Conservation (phyloP, 2,797 vertebrate genomes). For the Oryzias sinensis region DNA sequence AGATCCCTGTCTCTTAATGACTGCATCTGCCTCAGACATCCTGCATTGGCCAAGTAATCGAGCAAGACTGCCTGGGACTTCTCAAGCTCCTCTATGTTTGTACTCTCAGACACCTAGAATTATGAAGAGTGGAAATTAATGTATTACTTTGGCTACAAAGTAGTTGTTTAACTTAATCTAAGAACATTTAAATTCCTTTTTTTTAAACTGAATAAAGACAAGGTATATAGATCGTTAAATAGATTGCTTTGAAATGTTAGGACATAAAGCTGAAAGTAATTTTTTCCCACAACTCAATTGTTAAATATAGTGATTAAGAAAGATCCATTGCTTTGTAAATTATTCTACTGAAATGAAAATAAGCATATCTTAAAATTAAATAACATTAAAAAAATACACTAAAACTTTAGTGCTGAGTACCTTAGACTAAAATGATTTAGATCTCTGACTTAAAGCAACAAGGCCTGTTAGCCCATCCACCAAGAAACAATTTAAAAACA, state of each 20-base stretch:
- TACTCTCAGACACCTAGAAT: too few species aligned
- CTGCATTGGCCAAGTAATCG: slow-evolving; percentile 4
- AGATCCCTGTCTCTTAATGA: slow-evolving; percentile 1
- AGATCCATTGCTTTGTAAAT: not conserved
- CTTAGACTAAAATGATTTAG: not conserved
- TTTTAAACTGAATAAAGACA: too few species aligned
- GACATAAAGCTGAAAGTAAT: too few species aligned
- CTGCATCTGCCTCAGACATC: not conserved
- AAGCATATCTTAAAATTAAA: too few species aligned
- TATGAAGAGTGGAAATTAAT: too few species aligned
- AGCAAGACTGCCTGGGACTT: not conserved
- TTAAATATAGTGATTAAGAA: too few species aligned
- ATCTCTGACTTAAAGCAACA: not conserved
- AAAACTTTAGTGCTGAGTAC: too few species aligned
- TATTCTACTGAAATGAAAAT: not conserved
- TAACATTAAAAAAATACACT: too few species aligned
- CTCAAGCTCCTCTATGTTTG: slow-evolving; percentile 5
- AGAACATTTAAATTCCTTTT: too few species aligned
- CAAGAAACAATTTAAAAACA: not conserved
- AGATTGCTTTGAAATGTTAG: not conserved
- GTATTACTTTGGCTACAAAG: too few species aligned
- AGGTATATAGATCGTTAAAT: slow-evolving; percentile 2
- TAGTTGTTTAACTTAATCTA: too few species aligned
- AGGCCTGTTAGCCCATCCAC: not conserved
- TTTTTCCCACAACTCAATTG: too few species aligned